A percentile compares a stretch with the other conserved stretches of the same genome.
Evolutionary conservation across 2,888 invertebrate genomes (phyloP).

Genomic region (Caenorhabditis parvicauda): DNA sequence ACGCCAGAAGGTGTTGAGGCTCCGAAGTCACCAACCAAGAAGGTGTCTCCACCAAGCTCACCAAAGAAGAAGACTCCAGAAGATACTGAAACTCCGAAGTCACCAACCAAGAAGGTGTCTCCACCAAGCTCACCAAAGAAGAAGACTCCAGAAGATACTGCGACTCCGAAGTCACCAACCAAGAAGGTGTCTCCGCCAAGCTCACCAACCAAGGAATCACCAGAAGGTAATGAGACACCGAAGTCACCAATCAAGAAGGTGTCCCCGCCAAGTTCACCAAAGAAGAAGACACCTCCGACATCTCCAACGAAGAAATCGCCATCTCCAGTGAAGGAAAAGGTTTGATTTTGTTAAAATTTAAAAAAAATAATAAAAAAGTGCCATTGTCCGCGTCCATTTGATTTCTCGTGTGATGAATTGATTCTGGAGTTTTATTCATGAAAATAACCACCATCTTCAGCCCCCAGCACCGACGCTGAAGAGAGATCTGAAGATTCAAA

Average conservation of each 20-base stretch:
- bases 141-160: too few relatives aligned
- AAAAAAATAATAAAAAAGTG: background rate
- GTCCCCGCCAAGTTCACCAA: slow-evolving; percentile 11
- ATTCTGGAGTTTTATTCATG: too few relatives aligned
- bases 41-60: slow-evolving; percentile 5
- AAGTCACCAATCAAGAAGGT: background rate
- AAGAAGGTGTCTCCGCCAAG: slow-evolving; percentile 9
- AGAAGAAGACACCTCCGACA: slow-evolving; percentile 8
- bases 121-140: too few relatives aligned
- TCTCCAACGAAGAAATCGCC: background rate
- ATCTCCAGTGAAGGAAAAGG: background rate
- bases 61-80: slow-evolving; percentile 11
- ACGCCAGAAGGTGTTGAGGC: background rate
- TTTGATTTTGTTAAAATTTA: background rate
- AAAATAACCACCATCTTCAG: slow-evolving; percentile 6
- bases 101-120: too few relatives aligned
- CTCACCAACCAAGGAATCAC: slow-evolving; percentile 3
- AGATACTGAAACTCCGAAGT: too few relatives aligned
- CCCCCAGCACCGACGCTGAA: slow-evolving; percentile 31
- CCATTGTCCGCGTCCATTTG: background rate
- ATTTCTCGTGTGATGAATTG: background rate
- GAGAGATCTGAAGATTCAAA: slow-evolving; percentile 34
- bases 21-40: slow-evolving; percentile 6
- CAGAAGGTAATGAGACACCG: slow-evolving; percentile 2
- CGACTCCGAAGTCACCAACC: slow-evolving; percentile 8